A percentile compares a stretch with the other conserved stretches of the same genome.
These are phyloP conservation scores for Aythya fuligula DNA, from an alignment of 2,797 vertebrate genomes.

Conservation along the genomic window DNA sequence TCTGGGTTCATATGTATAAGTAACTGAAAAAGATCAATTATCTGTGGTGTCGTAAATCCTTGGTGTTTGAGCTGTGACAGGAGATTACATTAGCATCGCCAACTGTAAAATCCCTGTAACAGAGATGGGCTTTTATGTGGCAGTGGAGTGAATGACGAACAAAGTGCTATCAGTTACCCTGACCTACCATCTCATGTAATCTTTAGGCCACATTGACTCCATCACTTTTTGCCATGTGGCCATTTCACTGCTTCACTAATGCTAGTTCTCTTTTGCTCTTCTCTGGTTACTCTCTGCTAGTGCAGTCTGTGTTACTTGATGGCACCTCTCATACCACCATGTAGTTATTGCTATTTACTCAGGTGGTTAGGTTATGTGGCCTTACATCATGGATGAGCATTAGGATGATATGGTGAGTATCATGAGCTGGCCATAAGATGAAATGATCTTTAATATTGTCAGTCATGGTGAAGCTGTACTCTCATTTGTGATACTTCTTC, in stretches of 20 bases:
- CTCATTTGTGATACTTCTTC: neutral
- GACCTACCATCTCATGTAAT: neutral
- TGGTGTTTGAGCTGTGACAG: neutral
- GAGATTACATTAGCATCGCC: neutral
- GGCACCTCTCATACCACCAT: neutral
- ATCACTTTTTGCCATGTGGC: neutral
- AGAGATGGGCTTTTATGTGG: accelerated
- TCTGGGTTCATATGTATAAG: neutral
- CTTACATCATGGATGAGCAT: accelerated
- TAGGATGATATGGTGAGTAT: neutral
- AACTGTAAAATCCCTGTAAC: neutral
- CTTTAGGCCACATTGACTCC: neutral
- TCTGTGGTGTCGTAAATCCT: neutral
- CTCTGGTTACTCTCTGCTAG: neutral
- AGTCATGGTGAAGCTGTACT: neutral
- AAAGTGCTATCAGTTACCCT: neutral
- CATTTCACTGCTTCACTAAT: neutral
- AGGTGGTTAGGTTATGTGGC: neutral
- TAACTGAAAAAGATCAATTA: neutral
- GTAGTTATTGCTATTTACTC: neutral
- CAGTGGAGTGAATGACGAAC: neutral
- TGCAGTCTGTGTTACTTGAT: neutral
- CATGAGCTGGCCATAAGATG: neutral
- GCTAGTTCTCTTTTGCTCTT: neutral
- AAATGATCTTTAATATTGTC: neutral